These are phyloP conservation scores for Lophochroa leadbeateri DNA, from an alignment of 2,113 vertebrate species.

Conservation along the genomic window DNA sequence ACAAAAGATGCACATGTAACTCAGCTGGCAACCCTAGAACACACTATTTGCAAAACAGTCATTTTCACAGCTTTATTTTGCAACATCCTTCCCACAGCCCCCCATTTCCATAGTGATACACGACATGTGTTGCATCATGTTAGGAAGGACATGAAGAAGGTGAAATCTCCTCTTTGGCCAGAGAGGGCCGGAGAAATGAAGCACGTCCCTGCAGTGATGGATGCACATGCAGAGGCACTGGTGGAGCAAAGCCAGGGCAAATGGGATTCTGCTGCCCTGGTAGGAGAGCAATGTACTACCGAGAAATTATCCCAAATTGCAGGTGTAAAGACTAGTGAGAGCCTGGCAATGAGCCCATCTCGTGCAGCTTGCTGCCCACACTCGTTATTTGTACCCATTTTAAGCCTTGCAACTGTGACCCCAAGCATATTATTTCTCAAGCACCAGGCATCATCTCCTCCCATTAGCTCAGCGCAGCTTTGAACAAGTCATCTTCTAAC, in stretches of 20 bases:
- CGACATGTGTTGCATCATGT: accelerated
- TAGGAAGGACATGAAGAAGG: not conserved
- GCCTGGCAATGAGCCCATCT: not conserved
- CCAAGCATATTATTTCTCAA: not conserved
- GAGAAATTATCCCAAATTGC: not conserved
- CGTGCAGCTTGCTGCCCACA: not conserved
- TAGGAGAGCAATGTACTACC: not conserved
- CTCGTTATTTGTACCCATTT: not conserved
- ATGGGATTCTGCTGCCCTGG: not conserved
- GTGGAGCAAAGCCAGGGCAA: not conserved
- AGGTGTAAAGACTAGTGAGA: not conserved
- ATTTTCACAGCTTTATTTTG: not conserved
- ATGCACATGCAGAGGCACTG: accelerated
- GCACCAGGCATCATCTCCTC: not conserved
- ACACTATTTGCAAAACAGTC: not conserved
- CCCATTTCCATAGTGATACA: not conserved
- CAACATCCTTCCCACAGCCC: not conserved
- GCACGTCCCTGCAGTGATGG: accelerated
- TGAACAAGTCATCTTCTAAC: accelerated
- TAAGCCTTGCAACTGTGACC: not conserved
- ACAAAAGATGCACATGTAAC: not conserved
- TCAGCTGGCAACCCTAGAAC: not conserved
- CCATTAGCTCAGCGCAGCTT: accelerated
- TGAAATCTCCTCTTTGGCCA: accelerated
- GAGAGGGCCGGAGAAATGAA: accelerated